Conservation (phyloP, 2,888 invertebrate species). For the Lathronympha strigana region DNA sequence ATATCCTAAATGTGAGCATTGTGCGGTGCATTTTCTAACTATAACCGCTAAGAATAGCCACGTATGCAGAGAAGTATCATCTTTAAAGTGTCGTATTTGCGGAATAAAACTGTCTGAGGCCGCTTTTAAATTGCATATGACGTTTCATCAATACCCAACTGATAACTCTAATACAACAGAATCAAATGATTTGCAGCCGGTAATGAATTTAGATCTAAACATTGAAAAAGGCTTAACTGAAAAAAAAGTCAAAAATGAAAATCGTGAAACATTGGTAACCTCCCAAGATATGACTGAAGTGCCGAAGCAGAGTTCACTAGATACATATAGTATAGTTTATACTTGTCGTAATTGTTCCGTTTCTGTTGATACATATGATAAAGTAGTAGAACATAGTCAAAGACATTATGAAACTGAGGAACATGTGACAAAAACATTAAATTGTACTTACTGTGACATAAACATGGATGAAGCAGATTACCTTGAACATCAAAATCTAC, state of each 20-base stretch:
- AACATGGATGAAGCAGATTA: constrained; percentile 51
- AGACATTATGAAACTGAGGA: constrained; percentile 54
- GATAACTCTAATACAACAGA: constrained; percentile 28
- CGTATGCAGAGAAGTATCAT: constrained; percentile 55
- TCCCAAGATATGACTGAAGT: not conserved
- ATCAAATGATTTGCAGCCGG: constrained; percentile 28
- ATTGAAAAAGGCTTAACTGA: not conserved
- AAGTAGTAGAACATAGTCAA: constrained; percentile 68
- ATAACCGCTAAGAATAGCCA: constrained; percentile 55
- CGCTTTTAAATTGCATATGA: constrained; percentile 63
- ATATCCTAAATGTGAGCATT: constrained; percentile 61
- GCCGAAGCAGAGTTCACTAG: not conserved
- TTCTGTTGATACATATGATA: constrained; percentile 61
- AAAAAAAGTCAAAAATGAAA: constrained; percentile 8
- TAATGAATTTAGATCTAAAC: constrained; percentile 4
- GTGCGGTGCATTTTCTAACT: constrained; percentile 60
- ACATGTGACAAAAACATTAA: constrained; percentile 43
- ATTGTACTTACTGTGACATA: constrained; percentile 55
- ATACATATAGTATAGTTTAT: constrained; percentile 48
- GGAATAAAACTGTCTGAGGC: constrained; percentile 57
- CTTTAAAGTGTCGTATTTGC: constrained; percentile 60
- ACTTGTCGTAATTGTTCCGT: constrained; percentile 61
- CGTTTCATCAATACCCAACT: constrained; percentile 62
- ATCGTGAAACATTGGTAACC: not conserved
- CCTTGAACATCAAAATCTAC: constrained; percentile 51